These are phyloP conservation scores for Dendrolimus punctatus DNA, from an alignment of 1,140 invertebrate genomes.

Conservation along the genomic window DNA sequence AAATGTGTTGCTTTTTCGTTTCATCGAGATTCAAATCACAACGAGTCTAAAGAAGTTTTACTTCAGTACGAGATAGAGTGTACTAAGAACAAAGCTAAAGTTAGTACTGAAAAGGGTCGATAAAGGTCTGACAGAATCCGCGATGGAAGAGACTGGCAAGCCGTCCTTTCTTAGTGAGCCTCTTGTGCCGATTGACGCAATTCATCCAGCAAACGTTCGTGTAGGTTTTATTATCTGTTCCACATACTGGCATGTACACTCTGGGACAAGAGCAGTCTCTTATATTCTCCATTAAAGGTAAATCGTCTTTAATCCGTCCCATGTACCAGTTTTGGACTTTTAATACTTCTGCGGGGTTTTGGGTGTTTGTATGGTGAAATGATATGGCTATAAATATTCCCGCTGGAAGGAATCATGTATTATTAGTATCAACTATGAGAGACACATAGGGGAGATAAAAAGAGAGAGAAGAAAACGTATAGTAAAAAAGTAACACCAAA, in stretches of 20 bases:
- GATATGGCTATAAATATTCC: no score
- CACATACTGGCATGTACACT: conserved; percentile 39
- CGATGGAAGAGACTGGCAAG: conserved; percentile 9
- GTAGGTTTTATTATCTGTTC: conserved; percentile 29
- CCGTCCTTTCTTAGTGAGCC: conserved; percentile 1
- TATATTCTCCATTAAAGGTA: conserved; percentile 34
- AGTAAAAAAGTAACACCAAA: no score
- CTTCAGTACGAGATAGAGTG: no score
- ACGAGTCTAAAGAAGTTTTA: no score
- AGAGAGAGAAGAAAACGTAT: no score
- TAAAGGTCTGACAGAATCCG: conserved; percentile 24
- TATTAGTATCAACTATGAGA: no score
- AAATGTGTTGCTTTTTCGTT: no score
- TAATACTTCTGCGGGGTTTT: conserved; percentile 2
- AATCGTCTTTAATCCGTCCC: conserved; percentile 12
- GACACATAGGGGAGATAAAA: no score
- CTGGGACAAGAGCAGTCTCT: conserved; percentile 32
- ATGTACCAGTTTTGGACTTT: conserved; percentile 24
- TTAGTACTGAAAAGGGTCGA: conserved; percentile 28
- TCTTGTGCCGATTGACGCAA: conserved; percentile 19
- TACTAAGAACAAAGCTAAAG: neutral
- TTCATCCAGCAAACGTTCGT: conserved; percentile 39
- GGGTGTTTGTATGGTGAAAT: no score
- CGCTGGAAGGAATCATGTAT: no score
- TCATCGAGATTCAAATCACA: no score